Evolutionary conservation across 2,888 invertebrate genomes (phyloP), one percentile per base, ranked within the genome.

Genomic region (Epirrhoe alternata): DNA sequence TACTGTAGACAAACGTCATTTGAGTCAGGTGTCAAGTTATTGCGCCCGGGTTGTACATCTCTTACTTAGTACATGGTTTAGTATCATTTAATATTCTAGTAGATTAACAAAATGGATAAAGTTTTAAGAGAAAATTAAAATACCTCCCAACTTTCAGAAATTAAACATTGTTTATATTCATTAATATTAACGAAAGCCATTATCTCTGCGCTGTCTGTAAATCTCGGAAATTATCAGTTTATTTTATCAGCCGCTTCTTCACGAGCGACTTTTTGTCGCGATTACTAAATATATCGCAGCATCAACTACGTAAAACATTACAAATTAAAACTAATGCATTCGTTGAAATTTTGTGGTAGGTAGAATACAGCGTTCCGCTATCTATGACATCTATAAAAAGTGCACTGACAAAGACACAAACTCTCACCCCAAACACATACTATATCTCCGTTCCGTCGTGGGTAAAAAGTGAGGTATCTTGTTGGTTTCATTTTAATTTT

Each of bases 81-180:
- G 12, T 42, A 42, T 42, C 38, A 42, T 42, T 42, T 42, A 12
- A 42, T 42, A 42, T 42, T 42, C 38, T 4, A 42, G 51, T 54
- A 57, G 51, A 67, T 58, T 53, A 61, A 24, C 35, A 49, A 57
- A 57, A 64, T 64, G 54, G 56, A 63, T 57, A 68, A 62, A 64
- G 51, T 65, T 64, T 50, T 60, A 64, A 63, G 47, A 33, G 42
- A 65, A 71, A 66, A 70, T 59, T 60, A 58, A 51, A 64, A 71
- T 63, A 68, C 66, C 64, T 59, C 64, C 61, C 66, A 65, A 70
- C 61, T 73, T 70, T 66, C 57, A 51, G 50, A 61, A 71, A 71
- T 73, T 68, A 68, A 70, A 70, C 71, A 71, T 71, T 71, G 68
- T 70, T 71, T 51, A 59, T 70, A 68, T 73, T 73, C 71, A 73